These are phyloP conservation scores for Gephyroberyx darwinii DNA, from an alignment of 2,797 vertebrate species.

Conservation along the genomic window DNA sequence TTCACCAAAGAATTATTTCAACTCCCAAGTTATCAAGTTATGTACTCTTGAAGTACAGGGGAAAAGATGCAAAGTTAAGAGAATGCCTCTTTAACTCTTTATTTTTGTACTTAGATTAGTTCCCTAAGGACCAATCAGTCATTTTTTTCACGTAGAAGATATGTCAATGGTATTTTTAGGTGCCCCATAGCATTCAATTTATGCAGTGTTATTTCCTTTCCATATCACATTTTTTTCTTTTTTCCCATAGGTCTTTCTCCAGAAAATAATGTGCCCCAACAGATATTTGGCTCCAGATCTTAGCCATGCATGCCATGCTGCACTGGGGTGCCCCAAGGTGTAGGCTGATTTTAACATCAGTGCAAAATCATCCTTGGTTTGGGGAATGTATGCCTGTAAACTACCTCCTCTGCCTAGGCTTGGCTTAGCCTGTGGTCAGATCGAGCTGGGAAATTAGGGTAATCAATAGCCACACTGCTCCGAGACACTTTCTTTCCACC, in stretches of 20 bases:
- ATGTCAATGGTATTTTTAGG: conserved; percentile 33
- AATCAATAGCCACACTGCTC: conserved; percentile 22
- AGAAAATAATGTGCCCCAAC: conserved; percentile 8
- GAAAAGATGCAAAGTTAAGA: conserved; percentile 17
- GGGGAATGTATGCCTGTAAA: conserved; percentile 27
- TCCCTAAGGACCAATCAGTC: conserved; percentile 35
- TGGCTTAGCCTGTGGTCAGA: conserved; percentile 11
- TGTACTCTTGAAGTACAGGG: background rate
- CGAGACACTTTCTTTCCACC: conserved; percentile 8
- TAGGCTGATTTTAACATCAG: conserved; percentile 20
- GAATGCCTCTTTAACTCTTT: background rate
- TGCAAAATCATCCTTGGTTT: conserved; percentile 35
- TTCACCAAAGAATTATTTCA: conserved; percentile 8
- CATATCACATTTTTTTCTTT: background rate
- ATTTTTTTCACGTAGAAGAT: conserved; percentile 18
- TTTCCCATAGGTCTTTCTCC: conserved; percentile 10
- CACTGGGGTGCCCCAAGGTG: background rate
- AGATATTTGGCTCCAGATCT: conserved; percentile 23
- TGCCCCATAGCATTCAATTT: conserved; percentile 11
- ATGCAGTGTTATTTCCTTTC: background rate
- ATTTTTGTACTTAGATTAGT: conserved; percentile 33
- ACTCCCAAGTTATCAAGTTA: conserved; percentile 5
- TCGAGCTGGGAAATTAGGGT: conserved; percentile 38
- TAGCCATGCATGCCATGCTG: background rate
- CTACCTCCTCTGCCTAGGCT: conserved; percentile 6